Base-by-base conservation (phyloP, 2,113 vertebrate species). In the Caranx ignobilis region DNA sequence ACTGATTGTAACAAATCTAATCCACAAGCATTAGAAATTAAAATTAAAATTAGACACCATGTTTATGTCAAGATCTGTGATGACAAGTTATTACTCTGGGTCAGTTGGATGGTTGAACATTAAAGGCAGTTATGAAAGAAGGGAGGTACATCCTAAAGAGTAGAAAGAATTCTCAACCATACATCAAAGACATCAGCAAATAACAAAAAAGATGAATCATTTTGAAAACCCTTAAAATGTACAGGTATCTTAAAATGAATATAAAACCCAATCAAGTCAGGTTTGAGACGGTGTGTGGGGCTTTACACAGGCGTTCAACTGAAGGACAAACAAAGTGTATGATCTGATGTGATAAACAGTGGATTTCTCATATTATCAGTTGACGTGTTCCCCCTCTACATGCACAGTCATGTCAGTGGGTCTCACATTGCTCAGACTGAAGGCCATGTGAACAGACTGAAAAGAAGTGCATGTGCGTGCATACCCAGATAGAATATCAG, bases 361-460 rank as follows among this genome's bases (percentile, higher is more conserved):
- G 5, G 47, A 16, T 26, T 18, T 61, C 6, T 67, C 13, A 13
- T 11, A 32, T 2, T 0, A 41, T 79, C 63, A 72, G 50, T 52
- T 75, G 59, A 60, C 6, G 7, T 41, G 21, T 61, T 87, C 56
- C 18, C 34, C 54, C 63, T 67, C 35, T 34, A 31, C 56, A 39
- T 43, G 32, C 11, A 26, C 54, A 37, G 34, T 34, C 52, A 31
- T 71, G 54, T 59, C 32, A 16, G 7, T 32, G 63, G 59, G 39
- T 31, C 31, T 78, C 13, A 1, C 79, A 74, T 21, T 4, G 59
- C 63, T 82, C 68, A 62, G 77, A 59, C 75, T 64, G 56, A 26
- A 13, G 56, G n/a, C 63, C 56, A 78, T 47, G 61, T 75, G 75
- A 88, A 78, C 55, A 21, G 45, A 75, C 3, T 16, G 48, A 66